These are phyloP conservation scores for Coelopa pilipes DNA, from an alignment of 2,888 invertebrate species.

Conservation along the genomic window DNA sequence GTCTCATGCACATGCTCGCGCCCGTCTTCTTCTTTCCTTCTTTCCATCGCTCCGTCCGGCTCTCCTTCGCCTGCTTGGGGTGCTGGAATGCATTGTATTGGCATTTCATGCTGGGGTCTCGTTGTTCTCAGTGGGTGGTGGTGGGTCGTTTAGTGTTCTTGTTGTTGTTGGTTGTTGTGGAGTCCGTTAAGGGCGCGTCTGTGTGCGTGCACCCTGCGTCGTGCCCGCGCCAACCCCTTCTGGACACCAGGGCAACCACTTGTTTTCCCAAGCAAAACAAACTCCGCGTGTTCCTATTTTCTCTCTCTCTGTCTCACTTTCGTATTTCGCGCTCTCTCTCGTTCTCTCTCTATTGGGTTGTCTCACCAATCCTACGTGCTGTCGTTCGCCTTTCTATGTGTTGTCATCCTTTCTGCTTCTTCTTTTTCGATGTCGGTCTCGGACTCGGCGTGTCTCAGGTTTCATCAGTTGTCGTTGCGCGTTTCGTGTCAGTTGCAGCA, in stretches of 20 bases:
- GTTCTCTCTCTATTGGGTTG: too few relatives aligned
- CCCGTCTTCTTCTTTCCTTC: slow-evolving; percentile 1
- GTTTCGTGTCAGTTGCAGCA: too few relatives aligned
- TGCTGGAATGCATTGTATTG: neutral
- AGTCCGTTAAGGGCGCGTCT: neutral
- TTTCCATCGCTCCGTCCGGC: slow-evolving; percentile 19
- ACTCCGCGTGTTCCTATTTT: slow-evolving; percentile 28
- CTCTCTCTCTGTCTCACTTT: slow-evolving; percentile 17
- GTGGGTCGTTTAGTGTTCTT: neutral
- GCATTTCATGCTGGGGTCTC: neutral
- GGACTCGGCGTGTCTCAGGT: too few relatives aligned
- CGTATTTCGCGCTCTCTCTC: too few relatives aligned
- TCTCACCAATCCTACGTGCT: neutral
- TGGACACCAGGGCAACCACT: slow-evolving; percentile 62
- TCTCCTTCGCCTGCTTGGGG: slow-evolving; percentile 21
- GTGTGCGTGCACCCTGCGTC: neutral
- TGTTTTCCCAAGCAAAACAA: slow-evolving; percentile 64
- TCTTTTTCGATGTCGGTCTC: neutral
- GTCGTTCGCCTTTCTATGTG: slow-evolving; percentile 15
- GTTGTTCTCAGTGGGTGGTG: neutral
- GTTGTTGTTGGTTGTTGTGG: neutral
- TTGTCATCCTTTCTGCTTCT: slow-evolving; percentile 20
- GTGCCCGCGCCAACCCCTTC: slow-evolving; percentile 10
- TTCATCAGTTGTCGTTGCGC: too few relatives aligned
- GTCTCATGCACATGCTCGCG: slow-evolving; percentile 18